phyloP scores from a whole-genome alignment of 2,797 vertebrate genomes.

The Ceyx erithaca region DNA sequence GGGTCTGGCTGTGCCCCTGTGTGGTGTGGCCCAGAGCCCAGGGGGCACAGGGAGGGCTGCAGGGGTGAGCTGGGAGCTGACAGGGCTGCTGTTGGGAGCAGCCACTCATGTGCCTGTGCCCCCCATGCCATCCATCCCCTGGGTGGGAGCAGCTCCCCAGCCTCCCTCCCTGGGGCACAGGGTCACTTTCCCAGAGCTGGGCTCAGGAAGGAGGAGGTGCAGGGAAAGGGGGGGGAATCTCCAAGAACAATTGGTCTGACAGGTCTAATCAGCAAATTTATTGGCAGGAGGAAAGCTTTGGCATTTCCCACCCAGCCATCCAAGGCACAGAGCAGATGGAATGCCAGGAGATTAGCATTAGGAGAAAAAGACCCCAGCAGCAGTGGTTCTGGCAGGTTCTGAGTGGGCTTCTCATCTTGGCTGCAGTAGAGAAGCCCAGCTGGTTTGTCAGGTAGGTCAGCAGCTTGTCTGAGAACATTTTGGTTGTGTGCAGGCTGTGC shows the following conservation, averaged over 20 bases:
- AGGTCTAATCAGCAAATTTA: not conserved
- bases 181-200: not conserved
- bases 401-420: not conserved
- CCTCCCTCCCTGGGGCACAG: fast-evolving
- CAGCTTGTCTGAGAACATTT: not conserved
- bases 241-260: not conserved
- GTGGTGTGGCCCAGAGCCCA: fast-evolving
- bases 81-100: not conserved
- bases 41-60: too few species aligned
- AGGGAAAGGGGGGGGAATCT: not conserved
- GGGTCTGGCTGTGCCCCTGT: fast-evolving
- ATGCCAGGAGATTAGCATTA: not conserved
- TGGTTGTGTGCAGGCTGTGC: too few species aligned
- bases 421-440: not conserved
- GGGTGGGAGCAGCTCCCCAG: not conserved
- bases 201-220: not conserved
- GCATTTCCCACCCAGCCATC: not conserved
- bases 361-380: not conserved
- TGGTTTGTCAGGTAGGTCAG: not conserved
- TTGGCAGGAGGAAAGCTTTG: not conserved
- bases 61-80: too few species aligned
- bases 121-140: not conserved
- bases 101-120: not conserved
- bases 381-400: not conserved
- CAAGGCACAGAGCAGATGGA: not conserved